Conservation (phyloP, 2,888 invertebrate species). For the Nebria salina region DNA sequence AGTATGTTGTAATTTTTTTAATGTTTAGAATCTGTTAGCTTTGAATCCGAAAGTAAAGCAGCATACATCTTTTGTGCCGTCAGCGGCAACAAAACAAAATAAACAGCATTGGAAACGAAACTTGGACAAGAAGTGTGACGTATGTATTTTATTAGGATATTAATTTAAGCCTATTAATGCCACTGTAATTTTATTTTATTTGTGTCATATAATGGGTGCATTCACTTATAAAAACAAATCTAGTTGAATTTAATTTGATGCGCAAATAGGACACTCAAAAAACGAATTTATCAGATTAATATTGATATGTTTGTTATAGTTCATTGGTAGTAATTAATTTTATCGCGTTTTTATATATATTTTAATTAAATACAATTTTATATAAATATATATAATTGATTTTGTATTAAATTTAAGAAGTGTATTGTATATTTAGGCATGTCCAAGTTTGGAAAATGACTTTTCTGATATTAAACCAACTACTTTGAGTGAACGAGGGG, state of each 20-base stretch:
- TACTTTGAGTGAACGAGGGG: slow-evolving; percentile 94
- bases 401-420: background rate
- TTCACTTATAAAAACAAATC: background rate
- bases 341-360: background rate
- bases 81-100: slow-evolving; percentile 82
- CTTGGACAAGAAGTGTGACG: slow-evolving; percentile 81
- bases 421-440: slow-evolving; percentile 65
- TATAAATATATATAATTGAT: background rate
- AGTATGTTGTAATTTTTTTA: background rate
- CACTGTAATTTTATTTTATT: background rate
- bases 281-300: background rate
- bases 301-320: no score
- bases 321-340: background rate
- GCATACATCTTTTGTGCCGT: slow-evolving; percentile 84
- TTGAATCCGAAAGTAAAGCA: slow-evolving; percentile 86
- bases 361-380: background rate
- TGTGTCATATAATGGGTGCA: background rate
- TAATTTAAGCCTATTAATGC: background rate
- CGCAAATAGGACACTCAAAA: background rate
- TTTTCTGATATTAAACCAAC: slow-evolving; percentile 98
- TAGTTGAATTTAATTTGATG: background rate
- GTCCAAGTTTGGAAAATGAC: slow-evolving; percentile 80
- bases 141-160: slow-evolving; percentile 60
- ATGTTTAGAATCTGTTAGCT: slow-evolving; percentile 81
- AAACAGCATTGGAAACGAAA: slow-evolving; percentile 98